Conservation (phyloP, 1,140 invertebrate species). For the Trachymyrmex septentrionalis region DNA sequence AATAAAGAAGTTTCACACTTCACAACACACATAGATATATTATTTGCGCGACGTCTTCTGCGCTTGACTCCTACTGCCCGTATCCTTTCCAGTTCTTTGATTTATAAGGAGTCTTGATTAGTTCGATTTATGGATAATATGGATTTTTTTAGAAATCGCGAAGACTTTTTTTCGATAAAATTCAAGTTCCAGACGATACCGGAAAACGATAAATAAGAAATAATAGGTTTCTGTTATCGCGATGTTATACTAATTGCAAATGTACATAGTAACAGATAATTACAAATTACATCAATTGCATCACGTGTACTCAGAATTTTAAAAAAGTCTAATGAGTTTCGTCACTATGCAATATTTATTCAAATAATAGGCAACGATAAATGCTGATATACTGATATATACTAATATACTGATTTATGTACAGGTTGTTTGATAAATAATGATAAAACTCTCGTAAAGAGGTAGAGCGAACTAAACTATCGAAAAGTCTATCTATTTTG, state of each 20-base stretch:
- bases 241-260: not conserved
- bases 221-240: conserved; percentile 30
- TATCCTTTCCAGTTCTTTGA: no score
- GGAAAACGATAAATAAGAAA: not conserved
- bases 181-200: not conserved
- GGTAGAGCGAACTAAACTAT: no score
- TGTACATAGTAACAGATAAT: not conserved
- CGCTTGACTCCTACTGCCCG: no score
- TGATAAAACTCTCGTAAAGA: no score
- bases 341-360: not conserved
- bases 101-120: no score
- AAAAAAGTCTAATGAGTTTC: conserved; percentile 3
- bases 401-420: not conserved
- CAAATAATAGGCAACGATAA: not conserved
- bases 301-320: not conserved
- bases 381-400: not conserved
- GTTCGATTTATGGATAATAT: no score
- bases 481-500: no score
- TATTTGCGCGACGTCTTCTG: no score
- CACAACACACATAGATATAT: no score
- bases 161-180: not conserved
- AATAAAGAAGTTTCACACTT: no score
- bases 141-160: no score
- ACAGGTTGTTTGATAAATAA: no score
- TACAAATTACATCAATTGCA: not conserved